phyloP scores from a whole-genome alignment of 2,113 vertebrate species.

The Chascanopsetta lugubris region DNA sequence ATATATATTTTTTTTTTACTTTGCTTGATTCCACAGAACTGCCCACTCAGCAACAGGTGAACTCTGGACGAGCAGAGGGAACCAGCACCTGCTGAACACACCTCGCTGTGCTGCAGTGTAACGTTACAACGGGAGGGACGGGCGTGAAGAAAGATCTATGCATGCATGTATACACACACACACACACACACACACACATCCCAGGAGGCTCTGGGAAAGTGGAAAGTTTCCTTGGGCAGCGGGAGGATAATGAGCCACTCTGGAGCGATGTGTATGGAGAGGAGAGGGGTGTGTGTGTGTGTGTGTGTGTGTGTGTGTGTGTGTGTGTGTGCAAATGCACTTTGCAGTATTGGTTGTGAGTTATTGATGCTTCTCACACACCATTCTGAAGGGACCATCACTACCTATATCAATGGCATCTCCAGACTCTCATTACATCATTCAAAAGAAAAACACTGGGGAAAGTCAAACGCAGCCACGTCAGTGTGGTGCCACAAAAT shows the following conservation, averaged over 20 bases:
- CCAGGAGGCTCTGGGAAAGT: conserved; percentile 39
- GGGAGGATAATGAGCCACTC: conserved; percentile 43
- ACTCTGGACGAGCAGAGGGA: no score
- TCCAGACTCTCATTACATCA: not conserved
- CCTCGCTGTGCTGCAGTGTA: not conserved
- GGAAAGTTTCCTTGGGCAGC: conserved; percentile 45
- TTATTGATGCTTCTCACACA: conserved; percentile 4
- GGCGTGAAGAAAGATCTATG: not conserved
- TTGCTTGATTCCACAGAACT: conserved; percentile 30
- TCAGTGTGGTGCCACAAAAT: no score
- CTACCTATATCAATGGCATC: not conserved
- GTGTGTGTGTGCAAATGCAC: not conserved
- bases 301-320: no score
- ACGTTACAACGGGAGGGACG: not conserved
- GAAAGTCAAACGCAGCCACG: no score
- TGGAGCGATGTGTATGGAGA: not conserved
- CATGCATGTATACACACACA: not conserved
- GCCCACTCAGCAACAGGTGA: conserved; percentile 50
- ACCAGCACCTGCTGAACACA: no score
- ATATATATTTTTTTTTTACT: no score
- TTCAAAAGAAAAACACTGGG: no score
- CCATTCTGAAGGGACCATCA: conserved; percentile 19
- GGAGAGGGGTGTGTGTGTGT: conserved; percentile 5
- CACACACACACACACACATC: conserved; percentile 10
- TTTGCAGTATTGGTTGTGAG: not conserved